Evolutionary conservation across 2,797 vertebrate species (phyloP).

Genomic region (Gymnoscopelus braueri): DNA sequence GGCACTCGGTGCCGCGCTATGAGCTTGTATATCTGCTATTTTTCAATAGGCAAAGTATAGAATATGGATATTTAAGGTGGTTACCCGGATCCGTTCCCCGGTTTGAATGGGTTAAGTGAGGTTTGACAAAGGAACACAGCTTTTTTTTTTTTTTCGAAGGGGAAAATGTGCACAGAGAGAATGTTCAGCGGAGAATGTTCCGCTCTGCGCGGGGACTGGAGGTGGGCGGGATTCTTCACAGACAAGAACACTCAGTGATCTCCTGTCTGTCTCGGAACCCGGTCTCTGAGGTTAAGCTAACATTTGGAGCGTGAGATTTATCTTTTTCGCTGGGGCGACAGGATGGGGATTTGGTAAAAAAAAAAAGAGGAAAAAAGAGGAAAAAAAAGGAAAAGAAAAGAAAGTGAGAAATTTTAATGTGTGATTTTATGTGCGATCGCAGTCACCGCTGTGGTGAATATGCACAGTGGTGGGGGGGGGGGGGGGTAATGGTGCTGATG

Average conservation of each 20-base stretch:
- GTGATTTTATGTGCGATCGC: background rate
- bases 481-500: slow-evolving; percentile 34
- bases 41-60: no score
- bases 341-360: background rate
- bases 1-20: no score
- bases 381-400: background rate
- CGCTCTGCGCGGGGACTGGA: no score
- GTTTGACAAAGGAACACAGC: background rate
- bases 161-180: background rate
- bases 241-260: no score
- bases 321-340: background rate
- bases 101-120: no score
- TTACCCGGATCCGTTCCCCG: no score
- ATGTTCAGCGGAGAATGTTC: background rate
- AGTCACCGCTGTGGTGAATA: slow-evolving; percentile 45
- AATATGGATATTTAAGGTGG: no score
- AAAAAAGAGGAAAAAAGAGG: no score
- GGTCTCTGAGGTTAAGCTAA: background rate
- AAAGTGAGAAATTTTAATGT: background rate
- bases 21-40: no score
- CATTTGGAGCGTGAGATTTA: background rate
- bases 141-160: background rate
- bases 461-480: slow-evolving; percentile 30
- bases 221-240: no score
- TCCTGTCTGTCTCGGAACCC: no score